Conservation (phyloP, 2,797 vertebrate species). For the Lithobates sylvaticus region DNA sequence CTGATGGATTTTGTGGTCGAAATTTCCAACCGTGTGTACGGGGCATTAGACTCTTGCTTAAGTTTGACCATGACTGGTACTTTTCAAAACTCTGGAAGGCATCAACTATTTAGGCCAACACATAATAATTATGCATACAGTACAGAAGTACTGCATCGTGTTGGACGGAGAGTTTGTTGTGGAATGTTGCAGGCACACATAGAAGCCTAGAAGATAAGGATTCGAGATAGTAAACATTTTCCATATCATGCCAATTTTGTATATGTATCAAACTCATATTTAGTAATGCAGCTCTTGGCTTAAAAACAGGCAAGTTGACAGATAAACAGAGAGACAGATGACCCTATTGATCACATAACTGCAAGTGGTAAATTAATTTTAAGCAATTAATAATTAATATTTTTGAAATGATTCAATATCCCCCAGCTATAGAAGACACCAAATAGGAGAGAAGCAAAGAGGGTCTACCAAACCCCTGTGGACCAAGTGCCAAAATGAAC, state of each 20-base stretch:
- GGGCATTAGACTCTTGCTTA: too few species aligned
- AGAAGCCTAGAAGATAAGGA: too few species aligned
- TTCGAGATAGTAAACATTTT: not conserved
- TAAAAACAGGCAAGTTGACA: constrained; percentile 12
- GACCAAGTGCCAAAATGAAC: constrained; percentile 88
- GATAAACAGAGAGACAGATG: constrained; percentile 1
- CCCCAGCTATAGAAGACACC: not conserved
- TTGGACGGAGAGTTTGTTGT: too few species aligned
- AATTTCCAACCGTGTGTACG: too few species aligned
- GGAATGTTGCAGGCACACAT: not conserved
- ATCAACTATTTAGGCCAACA: too few species aligned
- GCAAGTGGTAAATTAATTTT: constrained; percentile 79
- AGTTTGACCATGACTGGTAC: too few species aligned
- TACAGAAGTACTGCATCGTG: too few species aligned
- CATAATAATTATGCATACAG: too few species aligned
- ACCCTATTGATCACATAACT: not conserved
- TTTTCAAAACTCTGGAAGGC: too few species aligned
- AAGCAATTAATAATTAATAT: constrained; percentile 90
- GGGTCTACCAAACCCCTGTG: constrained; percentile 84
- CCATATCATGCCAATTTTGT: not conserved
- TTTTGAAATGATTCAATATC: constrained; percentile 80
- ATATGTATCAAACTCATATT: not conserved
- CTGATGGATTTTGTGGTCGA: too few species aligned
- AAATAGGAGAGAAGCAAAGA: constrained; percentile 62
- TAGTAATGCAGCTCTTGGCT: not conserved